Evolutionary conservation across 2,888 invertebrate species (phyloP), one percentile per base, ranked within the genome.

Genomic region (Aelia acuminata): DNA sequence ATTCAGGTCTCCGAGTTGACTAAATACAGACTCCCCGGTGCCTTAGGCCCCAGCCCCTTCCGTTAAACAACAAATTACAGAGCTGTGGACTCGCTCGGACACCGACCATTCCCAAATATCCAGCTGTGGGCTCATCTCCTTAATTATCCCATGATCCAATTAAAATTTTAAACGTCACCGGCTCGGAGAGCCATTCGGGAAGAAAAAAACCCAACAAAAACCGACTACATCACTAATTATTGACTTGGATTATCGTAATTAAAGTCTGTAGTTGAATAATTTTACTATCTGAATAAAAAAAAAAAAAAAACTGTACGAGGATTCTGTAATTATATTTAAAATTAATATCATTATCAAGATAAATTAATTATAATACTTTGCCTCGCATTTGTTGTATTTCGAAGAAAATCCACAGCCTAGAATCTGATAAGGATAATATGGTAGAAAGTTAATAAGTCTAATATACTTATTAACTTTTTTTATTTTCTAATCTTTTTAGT

Each of bases 41-140:
- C 80, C 80, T 80, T 39, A 80, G 80, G 80, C n/a, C 43, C 18
- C 43, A 43, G n/a, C 11, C 43, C 80, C 80, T 80, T 85, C 85
- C 85, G 85, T 49, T 53, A 53, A 85, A 85, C 43, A 39, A 53
- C 53, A 85, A 85, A 85, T 85, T 85, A 85, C 85, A 50, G 53
- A 53, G 53, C 15, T 48, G n/a, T n/a, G n/a, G n/a, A n/a, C n/a
- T 20, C 8, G 31, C 47, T 84, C 84, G 84, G 22, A 7, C 50
- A 35, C 31, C 20, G 20, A 48, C 18, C n/a, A 26, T 15, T 49
- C 84, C 35, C 84, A 35, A 48, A 48, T 84, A 31, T 35, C 49
- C 84, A 84, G 84, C 84, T 84, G 84, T 4, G 35, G 11, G 8
- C 5, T 22, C 35, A 13, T 20, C 49, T 50, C 49, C 49, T 47